Evolutionary conservation across 2,888 invertebrate species (phyloP).

Genomic region (Yponomeuta evonymella): DNA sequence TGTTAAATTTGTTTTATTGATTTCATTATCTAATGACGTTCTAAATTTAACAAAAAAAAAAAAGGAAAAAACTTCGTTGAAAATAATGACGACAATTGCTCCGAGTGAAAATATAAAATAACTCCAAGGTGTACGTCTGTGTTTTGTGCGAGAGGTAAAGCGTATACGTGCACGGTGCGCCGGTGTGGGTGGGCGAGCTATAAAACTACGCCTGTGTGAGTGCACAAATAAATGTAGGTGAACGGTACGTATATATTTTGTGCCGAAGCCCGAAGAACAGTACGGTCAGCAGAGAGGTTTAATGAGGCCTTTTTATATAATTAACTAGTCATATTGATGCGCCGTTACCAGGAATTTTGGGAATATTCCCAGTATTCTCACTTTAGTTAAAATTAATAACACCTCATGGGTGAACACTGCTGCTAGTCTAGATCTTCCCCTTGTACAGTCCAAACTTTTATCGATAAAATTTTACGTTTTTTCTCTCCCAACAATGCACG

Average conservation of each 20-base stretch:
- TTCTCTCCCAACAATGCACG: too few relatives aligned
- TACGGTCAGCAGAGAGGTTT: conserved; percentile 31
- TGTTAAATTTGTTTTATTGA: too few relatives aligned
- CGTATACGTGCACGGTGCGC: conserved; percentile 27
- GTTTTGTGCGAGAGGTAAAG: conserved; percentile 25
- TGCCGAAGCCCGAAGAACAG: conserved; percentile 29
- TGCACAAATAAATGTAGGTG: conserved; percentile 72
- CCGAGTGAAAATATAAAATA: conserved; percentile 40
- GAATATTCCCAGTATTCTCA: too few relatives aligned
- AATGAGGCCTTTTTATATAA: not conserved
- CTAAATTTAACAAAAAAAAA: not conserved
- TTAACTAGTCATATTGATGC: too few relatives aligned
- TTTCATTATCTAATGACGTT: not conserved
- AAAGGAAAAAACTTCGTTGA: not conserved
- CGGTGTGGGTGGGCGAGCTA: conserved; percentile 50
- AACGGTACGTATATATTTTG: conserved; percentile 61
- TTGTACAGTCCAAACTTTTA: too few relatives aligned
- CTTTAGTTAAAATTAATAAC: too few relatives aligned
- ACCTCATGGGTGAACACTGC: too few relatives aligned
- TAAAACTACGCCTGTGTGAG: conserved; percentile 61
- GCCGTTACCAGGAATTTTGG: too few relatives aligned
- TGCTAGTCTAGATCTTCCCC: too few relatives aligned
- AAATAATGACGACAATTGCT: conserved; percentile 37
- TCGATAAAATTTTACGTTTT: too few relatives aligned
- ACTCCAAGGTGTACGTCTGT: conserved; percentile 17